Evolutionary conservation across 2,113 vertebrate genomes (phyloP).

Genomic region (Silurus asotus): DNA sequence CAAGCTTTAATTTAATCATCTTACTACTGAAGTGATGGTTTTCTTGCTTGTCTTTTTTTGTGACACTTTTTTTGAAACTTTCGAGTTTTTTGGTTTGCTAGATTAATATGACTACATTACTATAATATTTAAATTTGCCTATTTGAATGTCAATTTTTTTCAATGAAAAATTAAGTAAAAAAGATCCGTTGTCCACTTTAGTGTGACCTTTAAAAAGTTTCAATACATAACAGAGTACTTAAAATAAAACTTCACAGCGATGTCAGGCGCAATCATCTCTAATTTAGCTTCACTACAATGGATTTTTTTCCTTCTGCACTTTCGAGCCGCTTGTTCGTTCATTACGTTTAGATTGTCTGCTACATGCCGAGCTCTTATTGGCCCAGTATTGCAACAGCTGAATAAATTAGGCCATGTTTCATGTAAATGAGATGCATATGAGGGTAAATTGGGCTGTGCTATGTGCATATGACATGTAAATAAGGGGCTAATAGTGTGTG

Average conservation of each 20-base stretch:
- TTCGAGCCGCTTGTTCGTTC: too few species aligned
- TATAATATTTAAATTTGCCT: too few species aligned
- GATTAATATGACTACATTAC: too few species aligned
- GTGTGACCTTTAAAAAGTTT: background rate
- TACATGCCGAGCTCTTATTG: background rate
- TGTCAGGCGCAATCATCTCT: background rate
- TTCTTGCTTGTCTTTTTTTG: too few species aligned
- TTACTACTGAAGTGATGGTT: too few species aligned
- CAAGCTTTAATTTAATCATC: too few species aligned
- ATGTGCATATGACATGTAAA: conserved; percentile 5
- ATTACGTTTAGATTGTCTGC: background rate
- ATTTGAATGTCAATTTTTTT: too few species aligned
- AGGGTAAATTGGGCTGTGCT: background rate
- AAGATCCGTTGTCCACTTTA: background rate
- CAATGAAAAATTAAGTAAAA: background rate
- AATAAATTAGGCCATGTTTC: background rate
- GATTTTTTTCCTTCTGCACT: background rate
- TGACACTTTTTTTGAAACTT: too few species aligned
- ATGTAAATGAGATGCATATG: background rate
- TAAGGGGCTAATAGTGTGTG: background rate
- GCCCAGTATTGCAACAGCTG: background rate
- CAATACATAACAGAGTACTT: background rate
- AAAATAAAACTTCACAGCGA: background rate
- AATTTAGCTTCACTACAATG: background rate
- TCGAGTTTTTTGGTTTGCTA: too few species aligned